Base-by-base conservation (phyloP, 2,888 invertebrate genomes). In the Dynastes grantii region DNA sequence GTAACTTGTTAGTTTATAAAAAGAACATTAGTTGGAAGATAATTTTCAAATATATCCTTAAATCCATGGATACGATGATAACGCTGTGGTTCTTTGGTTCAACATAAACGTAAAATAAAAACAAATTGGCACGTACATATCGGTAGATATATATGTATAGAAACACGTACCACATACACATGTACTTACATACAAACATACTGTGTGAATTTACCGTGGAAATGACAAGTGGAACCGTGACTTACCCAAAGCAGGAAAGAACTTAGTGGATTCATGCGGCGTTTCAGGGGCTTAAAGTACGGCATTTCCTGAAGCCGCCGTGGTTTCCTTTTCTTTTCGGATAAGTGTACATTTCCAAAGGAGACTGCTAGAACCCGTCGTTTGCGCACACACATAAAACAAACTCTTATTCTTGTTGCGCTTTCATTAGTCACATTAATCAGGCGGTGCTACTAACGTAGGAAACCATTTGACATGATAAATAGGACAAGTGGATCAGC, bases 201-300 rank as follows among this genome's bases (percentile, higher is more conserved):
- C 61, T 11, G 22, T 61, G 61, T 29, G 29, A 29, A 6, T 61
- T 61, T 29, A 22, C 61, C 5, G 22, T 61, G 37, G 40, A 61
- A 61, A 61, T 61, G 37, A 78, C 61, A 80, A 81, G 81, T 81
- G 81, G 80, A 79, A 79, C 16, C 16, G 81, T 78, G 77, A 77
- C 82, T 80, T 79, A 77, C 78, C 70, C 78, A 78, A 84, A 63
- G 80, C 83, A 85, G 84, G 85, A 84, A 85, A 84, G 81, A 81
- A 81, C 82, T 81, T 82, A 84, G 84, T 83, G 82, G 83, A 84
- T 84, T 84, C 84, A 81, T 82, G 83, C 79, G 82, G 82, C 84
- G 83, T 84, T 83, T 80, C 82, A 81, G 77, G 77, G 82, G 82
- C 73, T 71, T 81, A 82, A 84, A 85, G 84, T 85, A 83, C 83